Evolutionary conservation across 2,113 vertebrate genomes (phyloP).

Genomic region (Orientallactaga bullata): DNA sequence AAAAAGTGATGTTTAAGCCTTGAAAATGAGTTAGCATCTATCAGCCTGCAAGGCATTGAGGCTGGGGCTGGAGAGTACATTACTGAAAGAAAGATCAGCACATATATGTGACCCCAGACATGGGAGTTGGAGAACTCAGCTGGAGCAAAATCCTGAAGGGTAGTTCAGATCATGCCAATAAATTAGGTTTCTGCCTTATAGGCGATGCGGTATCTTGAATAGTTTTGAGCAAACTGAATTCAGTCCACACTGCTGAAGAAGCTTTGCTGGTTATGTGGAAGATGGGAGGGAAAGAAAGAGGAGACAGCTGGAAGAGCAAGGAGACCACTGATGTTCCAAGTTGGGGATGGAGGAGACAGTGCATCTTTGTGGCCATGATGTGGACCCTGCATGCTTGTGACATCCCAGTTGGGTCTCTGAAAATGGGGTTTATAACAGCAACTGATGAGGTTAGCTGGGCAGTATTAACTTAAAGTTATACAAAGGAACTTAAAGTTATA

Average conservation of each 20-base stretch:
- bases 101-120: neutral
- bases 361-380: neutral
- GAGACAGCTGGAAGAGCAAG: neutral
- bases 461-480: neutral
- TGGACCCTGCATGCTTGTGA: neutral
- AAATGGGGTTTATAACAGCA: conserved; percentile 31
- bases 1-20: neutral
- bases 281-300: neutral
- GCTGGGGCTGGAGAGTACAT: neutral
- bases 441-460: neutral
- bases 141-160: neutral
- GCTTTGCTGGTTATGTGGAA: neutral
- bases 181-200: neutral
- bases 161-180: neutral
- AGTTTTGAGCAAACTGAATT: conserved; percentile 1
- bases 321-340: neutral
- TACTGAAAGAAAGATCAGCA: neutral
- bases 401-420: neutral
- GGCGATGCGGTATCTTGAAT: neutral
- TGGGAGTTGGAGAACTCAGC: neutral
- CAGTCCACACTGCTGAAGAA: neutral
- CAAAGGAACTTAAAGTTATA: no score
- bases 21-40: neutral
- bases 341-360: neutral
- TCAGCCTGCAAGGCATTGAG: neutral